Evolutionary conservation across 2,888 invertebrate genomes (phyloP), one percentile per base, ranked within the genome.

Genomic region (Elegia similella): DNA sequence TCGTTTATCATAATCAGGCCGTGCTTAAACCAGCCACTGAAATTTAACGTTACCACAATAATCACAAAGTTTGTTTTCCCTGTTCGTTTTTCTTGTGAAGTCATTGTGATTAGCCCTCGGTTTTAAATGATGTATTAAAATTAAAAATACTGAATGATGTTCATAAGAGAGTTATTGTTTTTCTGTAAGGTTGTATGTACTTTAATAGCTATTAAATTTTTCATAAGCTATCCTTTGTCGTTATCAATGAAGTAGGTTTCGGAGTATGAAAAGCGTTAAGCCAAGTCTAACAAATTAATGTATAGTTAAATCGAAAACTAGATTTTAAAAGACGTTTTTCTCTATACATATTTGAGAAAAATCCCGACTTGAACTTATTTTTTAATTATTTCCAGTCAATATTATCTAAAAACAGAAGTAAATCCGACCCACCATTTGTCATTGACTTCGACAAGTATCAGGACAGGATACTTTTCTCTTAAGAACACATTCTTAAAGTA

Each of bases 1-100:
- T 67, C 64, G 59, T 69, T 69, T 68, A 63, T 70, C 69, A 69
- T 65, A 67, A 66, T 68, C 64, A 62, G 42, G 46, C 30, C 58
- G 59, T 62, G 61, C 42, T 59, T 57, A 46, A 30, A 38, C 44
- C 17, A n/a, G 47, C 42, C 32, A 34, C 34, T 43, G 44, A 54
- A 32, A 44, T 46, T 55, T 30, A 44, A 55, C 46, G 12, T 12
- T 55, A 16, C 32, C 5, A 5, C 10, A 16, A 29, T 42, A 23
- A 44, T 12, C 7, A 46, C 8, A 34, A 46, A 7, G 53, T 15
- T 52, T 42, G 42, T 29, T 61, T 61, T 59, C 54, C 17, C 16
- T 32, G 6, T 50, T 32, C 10, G 12, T 12, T 50, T 32, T 8
- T 7, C n/a, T 34, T 23, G 32, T 34, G 15, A 16, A 15, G 32